Base-by-base conservation (phyloP, 2,113 vertebrate species). In the Struthio camelus region DNA sequence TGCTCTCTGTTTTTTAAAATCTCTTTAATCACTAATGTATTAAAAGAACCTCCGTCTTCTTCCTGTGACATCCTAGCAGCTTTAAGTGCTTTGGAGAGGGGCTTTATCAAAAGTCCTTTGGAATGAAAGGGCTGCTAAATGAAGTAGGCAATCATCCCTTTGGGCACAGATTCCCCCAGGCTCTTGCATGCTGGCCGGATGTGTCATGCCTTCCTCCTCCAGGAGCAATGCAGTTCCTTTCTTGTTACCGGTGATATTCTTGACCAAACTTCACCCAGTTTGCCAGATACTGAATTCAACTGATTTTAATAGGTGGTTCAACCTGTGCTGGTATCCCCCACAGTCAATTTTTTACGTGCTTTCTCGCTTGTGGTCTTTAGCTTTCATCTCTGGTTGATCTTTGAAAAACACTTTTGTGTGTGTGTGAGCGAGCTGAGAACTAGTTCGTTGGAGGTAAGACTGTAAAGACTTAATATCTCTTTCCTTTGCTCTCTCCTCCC, bases 41-140 rank as follows among this genome's bases (percentile, higher is more conserved):
- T 92, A 94, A 93, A 92, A 44, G 76, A 93, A 93, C 34, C 23
- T 91, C 22, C 17, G 4, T 85, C 53, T 95, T 56, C n/a, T 58
- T 84, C 64, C 67, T 70, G 67, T 73, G 72, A 66, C 54, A 90
- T 58, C 30, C 54, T 78, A 70, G 83, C 10, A 30, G 86, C 83
- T 84, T 62, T 89, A 84, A 89, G 65, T 84, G 86, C 46, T 42
- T 81, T 51, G 54, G 56, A 93, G 59, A 81, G 46, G 67, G 54
- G 44, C 46, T 96, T 92, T 93, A 46, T 88, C 36, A 78, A 48
- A 93, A 95, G 58, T 53, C 38, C 18, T 77, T 82, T 77, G 75
- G 88, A 58, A 72, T 79, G 64, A 87, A 61, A 61, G n/a, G 1
- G 44, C 66, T 93, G 84, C n/a, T 85, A 66, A 89, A 32, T 2